phyloP scores from a whole-genome alignment of 2,797 vertebrate genomes.

The Eulemur coronatus region DNA sequence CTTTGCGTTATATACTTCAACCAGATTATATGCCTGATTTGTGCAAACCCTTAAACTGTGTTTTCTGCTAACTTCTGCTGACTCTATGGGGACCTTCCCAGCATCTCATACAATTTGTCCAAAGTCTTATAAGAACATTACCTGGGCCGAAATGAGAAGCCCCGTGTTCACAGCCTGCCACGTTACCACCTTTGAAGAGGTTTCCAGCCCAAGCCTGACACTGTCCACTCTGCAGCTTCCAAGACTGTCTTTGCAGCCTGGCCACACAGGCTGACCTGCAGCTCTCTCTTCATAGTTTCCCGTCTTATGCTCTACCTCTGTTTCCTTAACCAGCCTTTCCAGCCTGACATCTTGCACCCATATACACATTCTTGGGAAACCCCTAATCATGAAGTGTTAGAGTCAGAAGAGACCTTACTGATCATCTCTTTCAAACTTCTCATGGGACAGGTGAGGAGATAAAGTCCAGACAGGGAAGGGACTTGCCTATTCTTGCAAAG shows the following conservation, averaged over 20 bases:
- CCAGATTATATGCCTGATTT: slow-evolving; percentile 44
- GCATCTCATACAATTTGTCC: neutral
- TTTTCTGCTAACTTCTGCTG: slow-evolving; percentile 22
- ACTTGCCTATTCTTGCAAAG: neutral
- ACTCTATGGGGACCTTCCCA: neutral
- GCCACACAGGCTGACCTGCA: neutral
- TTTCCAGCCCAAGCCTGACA: neutral
- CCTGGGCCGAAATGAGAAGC: neutral
- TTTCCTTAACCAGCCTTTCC: neutral
- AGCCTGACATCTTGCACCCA: neutral
- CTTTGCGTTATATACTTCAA: neutral
- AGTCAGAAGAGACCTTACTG: neutral
- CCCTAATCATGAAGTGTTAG: neutral
- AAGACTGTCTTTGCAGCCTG: neutral
- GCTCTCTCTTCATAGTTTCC: neutral
- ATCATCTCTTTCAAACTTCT: neutral
- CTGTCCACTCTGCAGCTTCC: neutral
- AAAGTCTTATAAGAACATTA: neutral
- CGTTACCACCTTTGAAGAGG: neutral
- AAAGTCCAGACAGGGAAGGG: neutral
- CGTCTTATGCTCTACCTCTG: neutral
- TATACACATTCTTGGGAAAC: neutral
- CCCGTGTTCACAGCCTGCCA: neutral
- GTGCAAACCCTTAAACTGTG: neutral
- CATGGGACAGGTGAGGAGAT: neutral